A percentile compares a stretch with the other conserved stretches of the same genome.
phyloP scores from a whole-genome alignment of 2,888 invertebrate species.

The Epinotia nisella region DNA sequence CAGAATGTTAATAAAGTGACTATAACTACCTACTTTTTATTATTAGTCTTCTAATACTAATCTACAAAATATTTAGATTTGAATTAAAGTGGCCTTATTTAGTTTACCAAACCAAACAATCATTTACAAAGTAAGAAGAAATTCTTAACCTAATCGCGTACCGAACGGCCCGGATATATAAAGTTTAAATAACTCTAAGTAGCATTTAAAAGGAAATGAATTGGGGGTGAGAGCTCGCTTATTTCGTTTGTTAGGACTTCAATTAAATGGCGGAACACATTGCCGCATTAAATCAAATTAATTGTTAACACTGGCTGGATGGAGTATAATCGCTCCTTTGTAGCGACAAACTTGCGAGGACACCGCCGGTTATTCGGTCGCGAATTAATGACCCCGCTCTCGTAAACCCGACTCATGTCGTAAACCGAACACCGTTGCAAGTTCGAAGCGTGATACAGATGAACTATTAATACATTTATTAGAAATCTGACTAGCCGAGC shows the following conservation, averaged over 20 bases:
- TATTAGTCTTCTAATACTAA: no score
- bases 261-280: conserved; percentile 35
- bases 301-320: conserved; percentile 39
- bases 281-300: conserved; percentile 42
- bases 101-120: background rate
- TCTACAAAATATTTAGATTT: no score
- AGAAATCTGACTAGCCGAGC: background rate
- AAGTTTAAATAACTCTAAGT: conserved; percentile 11
- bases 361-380: conserved; percentile 57
- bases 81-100: no score
- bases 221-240: conserved; percentile 27
- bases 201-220: conserved; percentile 13
- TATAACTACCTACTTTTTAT: no score
- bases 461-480: conserved; percentile 32
- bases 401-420: conserved; percentile 56
- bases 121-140: conserved; percentile 20
- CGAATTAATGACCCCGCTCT: conserved; percentile 61
- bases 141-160: background rate
- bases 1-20: no score
- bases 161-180: background rate
- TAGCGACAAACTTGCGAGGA: conserved; percentile 58
- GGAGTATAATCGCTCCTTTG: conserved; percentile 15
- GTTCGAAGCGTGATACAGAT: conserved; percentile 49
- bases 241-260: conserved; percentile 18
- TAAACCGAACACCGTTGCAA: conserved; percentile 57